Conservation (phyloP, 2,113 vertebrate genomes). For the Piprites chloris region DNA sequence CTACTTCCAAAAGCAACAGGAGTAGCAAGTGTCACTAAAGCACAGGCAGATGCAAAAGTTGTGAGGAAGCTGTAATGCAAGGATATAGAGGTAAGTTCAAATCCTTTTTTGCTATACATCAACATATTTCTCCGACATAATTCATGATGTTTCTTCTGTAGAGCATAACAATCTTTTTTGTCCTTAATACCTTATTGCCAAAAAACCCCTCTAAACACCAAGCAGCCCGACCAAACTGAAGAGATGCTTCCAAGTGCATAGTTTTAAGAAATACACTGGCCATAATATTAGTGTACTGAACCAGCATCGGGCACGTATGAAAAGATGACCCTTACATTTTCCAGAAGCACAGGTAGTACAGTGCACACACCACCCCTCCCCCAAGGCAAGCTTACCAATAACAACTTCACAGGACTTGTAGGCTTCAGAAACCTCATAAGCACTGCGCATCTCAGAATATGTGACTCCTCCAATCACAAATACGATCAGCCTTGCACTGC, state of each 20-base stretch:
- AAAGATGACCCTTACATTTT: neutral
- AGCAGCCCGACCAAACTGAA: neutral
- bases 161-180: neutral
- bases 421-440: slow-evolving; percentile 89
- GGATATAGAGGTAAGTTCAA: neutral
- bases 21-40: neutral
- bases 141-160: neutral
- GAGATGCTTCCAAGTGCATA: neutral
- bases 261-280: neutral
- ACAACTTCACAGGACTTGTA: slow-evolving; percentile 90
- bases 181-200: neutral
- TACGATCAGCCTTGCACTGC: slow-evolving; percentile 85
- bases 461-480: slow-evolving; percentile 93
- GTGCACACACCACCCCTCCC: neutral
- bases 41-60: neutral
- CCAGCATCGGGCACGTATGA: fast-evolving
- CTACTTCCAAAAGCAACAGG: neutral
- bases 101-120: neutral
- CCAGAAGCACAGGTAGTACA: fast-evolving
- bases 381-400: slow-evolving; percentile 80
- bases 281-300: neutral
- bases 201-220: neutral
- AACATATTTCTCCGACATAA: neutral
- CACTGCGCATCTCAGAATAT: slow-evolving; percentile 90
- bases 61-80: neutral